Evolutionary conservation across 2,113 vertebrate genomes (phyloP), one percentile per base, ranked within the genome.

Genomic region (Gambusia affinis): DNA sequence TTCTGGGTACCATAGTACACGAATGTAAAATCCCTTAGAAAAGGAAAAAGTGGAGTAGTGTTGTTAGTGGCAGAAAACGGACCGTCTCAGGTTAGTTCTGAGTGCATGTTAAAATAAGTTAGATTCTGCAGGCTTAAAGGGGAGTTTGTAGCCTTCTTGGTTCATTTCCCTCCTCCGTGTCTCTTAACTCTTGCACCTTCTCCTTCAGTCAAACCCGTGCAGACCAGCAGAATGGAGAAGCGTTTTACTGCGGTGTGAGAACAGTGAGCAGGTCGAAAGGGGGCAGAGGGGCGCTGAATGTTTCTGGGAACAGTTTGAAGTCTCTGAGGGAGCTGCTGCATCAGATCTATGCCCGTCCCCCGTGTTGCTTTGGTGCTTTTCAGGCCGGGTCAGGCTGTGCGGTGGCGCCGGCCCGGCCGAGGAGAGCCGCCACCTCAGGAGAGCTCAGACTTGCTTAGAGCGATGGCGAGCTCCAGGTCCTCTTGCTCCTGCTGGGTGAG

Each of bases 391-490:
- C 79, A 22, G 57, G 88, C 86, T 1, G 76, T 81, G 90, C 86
- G n/a, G 90, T 85, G n/a, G 67, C 51, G 79, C 86, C 47, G 19
- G 74, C 72, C 57, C 71, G 14, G 66, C 2, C 17, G 69, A 63
- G 60, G 66, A 28, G 69, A 31, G 27, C 31, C 17, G 64, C 17
- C 75, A 79, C 94, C 94, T 96, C 98, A 98, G 85, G 97, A 97
- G 79, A 99, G 95, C 93, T 99, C 97, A 61, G 98, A 99, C 92
- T 99, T 98, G 96, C 98, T 99, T 83, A 99, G 97, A 72, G 98
- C 98, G 87, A 99, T 99, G 82, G 98, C 98, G 91, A 99, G 95
- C 93, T 99, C 98, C 92, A 99, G 92, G 93, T 99, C 98, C 88
- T 99, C 98, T 89, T 98, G 97, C 63, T 99, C 98, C 92, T 99